Base-by-base conservation (phyloP, 2,888 invertebrate species). In the Dastarcus helophoroides region DNA sequence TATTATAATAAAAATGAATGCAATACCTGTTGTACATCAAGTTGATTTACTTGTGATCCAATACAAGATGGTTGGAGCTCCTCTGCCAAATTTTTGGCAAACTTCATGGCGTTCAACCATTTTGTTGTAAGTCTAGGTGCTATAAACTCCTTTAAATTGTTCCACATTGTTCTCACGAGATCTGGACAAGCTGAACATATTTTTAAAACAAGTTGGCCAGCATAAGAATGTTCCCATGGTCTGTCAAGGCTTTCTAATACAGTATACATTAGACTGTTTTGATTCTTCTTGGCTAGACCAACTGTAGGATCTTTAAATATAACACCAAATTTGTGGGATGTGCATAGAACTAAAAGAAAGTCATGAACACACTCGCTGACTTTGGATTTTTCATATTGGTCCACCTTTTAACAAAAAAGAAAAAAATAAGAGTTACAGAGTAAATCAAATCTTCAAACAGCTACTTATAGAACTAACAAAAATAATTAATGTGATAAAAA, bases 311-410 rank as follows among this genome's bases (percentile, higher is more conserved):
- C 82, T 41, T 71, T 66, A 50, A 88, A 89, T 43, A 79, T 74
- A 7, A 90, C 69, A 4, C 89, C 89, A 48, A 73, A 56, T 53
- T 77, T 81, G 42, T 76, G 71, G 0, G 82, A 83, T 2, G 85
- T 81, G 38, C 84, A 74, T 2, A 90, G 56, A 26, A 72, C 65
- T n/a, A 76, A 39, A n/a, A 89, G 62, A 38, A 89, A 76, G 14
- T 76, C 68, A 44, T 83, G 78, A 0, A 77, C 63, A 5, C 71
- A 60, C 7, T 64, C 61, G 23, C 65, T 64, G 4, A 81, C 76
- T 32, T 61, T 53, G 17, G 66, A 53, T 42, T 66, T 66, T 25
- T 67, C 64, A n/a, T 58, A 44, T 35, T 55, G 46, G 43, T 63
- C 48, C 3, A 54, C 43, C 54, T 56, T 27, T 27, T n/a, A n/a